Evolutionary conservation across 2,888 invertebrate species (phyloP).

Genomic region (Serripes groenlandicus): DNA sequence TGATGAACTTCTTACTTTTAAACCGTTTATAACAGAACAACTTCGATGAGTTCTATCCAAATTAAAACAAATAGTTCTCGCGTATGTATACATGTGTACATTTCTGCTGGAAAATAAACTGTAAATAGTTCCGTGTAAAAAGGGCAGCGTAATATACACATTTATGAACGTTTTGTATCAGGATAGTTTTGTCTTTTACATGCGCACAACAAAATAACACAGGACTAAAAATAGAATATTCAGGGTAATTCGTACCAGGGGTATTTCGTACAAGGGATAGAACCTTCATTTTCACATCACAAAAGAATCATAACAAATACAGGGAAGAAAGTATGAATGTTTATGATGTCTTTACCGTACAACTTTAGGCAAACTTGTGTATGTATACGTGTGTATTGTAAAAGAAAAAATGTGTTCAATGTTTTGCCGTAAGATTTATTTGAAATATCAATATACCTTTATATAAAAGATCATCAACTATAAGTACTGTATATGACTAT

Average conservation of each 20-base stretch:
- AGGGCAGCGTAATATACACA: conserved; percentile 2
- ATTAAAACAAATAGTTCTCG: neutral
- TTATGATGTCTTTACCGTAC: too few relatives aligned
- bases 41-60: neutral
- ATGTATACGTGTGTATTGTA: too few relatives aligned
- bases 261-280: neutral
- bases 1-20: neutral
- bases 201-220: neutral
- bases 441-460: too few relatives aligned
- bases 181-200: neutral
- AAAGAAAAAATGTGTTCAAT: too few relatives aligned
- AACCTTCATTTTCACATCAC: too few relatives aligned
- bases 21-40: neutral
- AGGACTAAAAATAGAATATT: neutral
- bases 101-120: neutral
- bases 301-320: too few relatives aligned
- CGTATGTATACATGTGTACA: neutral
- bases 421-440: too few relatives aligned
- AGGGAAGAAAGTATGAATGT: too few relatives aligned
- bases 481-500: too few relatives aligned
- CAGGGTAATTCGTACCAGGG: conserved; percentile 13
- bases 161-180: neutral
- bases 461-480: too few relatives aligned
- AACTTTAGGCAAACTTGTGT: too few relatives aligned
- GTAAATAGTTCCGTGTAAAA: conserved; percentile 8